Percentiles rank a stretch among this genome's conserved stretches.
Evolutionary conservation across 2,113 vertebrate genomes (phyloP).

Genomic region (Misgurnus anguillicaudatus): DNA sequence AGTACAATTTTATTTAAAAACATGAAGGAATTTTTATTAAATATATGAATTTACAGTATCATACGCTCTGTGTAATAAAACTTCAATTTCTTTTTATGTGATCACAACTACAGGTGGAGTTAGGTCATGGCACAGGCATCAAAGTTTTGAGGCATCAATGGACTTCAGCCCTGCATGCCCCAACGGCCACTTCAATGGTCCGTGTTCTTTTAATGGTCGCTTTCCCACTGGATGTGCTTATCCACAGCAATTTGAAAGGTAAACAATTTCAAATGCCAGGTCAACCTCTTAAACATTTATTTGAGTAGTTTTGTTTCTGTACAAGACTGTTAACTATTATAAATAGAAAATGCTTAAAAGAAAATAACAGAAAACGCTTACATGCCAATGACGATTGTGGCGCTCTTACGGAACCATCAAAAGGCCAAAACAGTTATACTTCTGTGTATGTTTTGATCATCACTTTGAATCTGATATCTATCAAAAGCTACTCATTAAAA

Average conservation of each 20-base stretch:
- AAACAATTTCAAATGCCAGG: not conserved
- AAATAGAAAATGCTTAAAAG: not conserved
- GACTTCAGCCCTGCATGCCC: not conserved
- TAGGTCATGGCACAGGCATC: not conserved
- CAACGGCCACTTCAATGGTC: not conserved
- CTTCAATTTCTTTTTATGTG: not conserved
- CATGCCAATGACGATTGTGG: too few relatives aligned
- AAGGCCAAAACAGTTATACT: too few relatives aligned
- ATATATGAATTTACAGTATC: too few relatives aligned
- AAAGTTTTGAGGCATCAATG: not conserved
- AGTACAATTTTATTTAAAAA: not conserved
- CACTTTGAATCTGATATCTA: too few relatives aligned
- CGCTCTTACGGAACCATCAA: too few relatives aligned
- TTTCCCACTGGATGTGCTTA: not conserved
- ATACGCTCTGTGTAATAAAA: too few relatives aligned
- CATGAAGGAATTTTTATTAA: not conserved
- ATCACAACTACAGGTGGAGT: not conserved
- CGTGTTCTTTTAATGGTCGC: not conserved
- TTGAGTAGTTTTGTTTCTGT: not conserved
- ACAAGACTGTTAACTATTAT: not conserved
- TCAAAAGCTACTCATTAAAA: too few relatives aligned
- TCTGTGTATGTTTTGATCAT: too few relatives aligned
- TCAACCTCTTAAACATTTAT: not conserved
- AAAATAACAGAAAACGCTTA: too few relatives aligned
- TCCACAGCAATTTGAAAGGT: not conserved